Base-by-base conservation (phyloP, 2,888 invertebrate species). In the Quadroppia sp. region DNA sequence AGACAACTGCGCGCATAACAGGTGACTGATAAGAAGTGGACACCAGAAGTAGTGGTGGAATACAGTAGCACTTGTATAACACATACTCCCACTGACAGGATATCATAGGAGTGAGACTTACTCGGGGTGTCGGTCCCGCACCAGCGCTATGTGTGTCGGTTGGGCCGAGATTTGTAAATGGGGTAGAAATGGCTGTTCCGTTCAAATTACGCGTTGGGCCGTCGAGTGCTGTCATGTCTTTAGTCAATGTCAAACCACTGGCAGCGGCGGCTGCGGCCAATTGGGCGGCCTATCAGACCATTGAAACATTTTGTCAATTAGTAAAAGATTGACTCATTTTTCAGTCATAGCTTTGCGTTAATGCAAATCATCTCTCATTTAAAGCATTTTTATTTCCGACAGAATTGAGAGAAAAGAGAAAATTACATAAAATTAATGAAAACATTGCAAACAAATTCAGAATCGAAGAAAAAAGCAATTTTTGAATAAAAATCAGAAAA, bases 1-100 rank as follows among this genome's bases (percentile, higher is more conserved):
- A 69, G 69, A 69, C 69, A 69, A 69, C 25, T 36, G 40, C 11
- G 25, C 45, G 45, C 15, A 45, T 69, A 69, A 69, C 69, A 69
- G 69, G 69, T 69, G 69, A 69, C 69, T 69, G 69, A 69, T 69
- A 69, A 69, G 45, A 69, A 69, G 69, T 69, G 69, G 69, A 69
- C 69, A 69, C 69, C 45, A 69, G 42, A 69, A 67, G 67, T 67
- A 67, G 45, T 45, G 40, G n/a, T 42, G 69, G 11, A 45, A 28
- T 42, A 42, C 45, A 69, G 69, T 69, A 69, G 69, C 56, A 71
- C 56, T 71, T 71, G 71, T 53, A 30, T 48, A 28, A 50, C 23
- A 17, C 2, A 70, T 32, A 53, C 56, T n/a, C 53, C 71, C 36
- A 36, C 56, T 48, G 36, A 36, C 71, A 56, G 50, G 23, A 53